Evolutionary conservation across 2,797 vertebrate species (phyloP).

Genomic region (Mionectes olivaceus): DNA sequence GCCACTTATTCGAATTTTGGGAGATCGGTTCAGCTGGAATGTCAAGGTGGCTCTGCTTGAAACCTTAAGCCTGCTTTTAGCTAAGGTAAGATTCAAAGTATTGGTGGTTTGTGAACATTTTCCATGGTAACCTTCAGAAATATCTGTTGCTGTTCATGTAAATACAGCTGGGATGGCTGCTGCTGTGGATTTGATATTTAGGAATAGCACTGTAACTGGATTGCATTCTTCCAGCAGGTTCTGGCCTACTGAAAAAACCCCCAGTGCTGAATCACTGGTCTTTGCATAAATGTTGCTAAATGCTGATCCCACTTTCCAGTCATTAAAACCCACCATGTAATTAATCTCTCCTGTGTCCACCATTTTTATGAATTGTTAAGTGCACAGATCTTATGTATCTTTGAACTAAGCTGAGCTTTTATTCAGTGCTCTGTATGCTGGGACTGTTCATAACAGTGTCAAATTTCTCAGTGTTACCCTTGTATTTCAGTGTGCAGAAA

Average conservation of each 20-base stretch:
- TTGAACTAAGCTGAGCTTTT: not conserved
- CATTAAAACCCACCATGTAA: not conserved
- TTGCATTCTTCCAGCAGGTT: not conserved
- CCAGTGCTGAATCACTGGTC: not conserved
- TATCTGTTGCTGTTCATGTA: not conserved
- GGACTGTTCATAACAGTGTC: not conserved
- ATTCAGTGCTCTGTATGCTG: not conserved
- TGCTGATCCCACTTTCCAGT: not conserved
- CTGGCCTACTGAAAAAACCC: not conserved
- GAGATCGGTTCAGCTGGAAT: constrained; percentile 95
- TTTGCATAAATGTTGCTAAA: not conserved
- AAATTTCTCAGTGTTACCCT: not conserved
- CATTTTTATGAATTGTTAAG: not conserved
- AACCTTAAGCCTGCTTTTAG: constrained; percentile 93
- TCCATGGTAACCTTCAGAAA: not conserved
- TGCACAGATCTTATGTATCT: not conserved
- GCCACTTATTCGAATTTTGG: constrained; percentile 95
- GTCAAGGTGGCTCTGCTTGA: constrained; percentile 96
- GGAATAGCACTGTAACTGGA: not conserved
- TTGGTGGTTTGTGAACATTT: not conserved
- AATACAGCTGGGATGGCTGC: not conserved
- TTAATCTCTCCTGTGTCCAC: not conserved
- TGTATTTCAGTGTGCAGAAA: not conserved
- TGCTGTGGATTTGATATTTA: not conserved
- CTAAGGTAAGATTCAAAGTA: constrained; percentile 83